Conservation (phyloP, 2,797 vertebrate species). For the Channa striata region DNA sequence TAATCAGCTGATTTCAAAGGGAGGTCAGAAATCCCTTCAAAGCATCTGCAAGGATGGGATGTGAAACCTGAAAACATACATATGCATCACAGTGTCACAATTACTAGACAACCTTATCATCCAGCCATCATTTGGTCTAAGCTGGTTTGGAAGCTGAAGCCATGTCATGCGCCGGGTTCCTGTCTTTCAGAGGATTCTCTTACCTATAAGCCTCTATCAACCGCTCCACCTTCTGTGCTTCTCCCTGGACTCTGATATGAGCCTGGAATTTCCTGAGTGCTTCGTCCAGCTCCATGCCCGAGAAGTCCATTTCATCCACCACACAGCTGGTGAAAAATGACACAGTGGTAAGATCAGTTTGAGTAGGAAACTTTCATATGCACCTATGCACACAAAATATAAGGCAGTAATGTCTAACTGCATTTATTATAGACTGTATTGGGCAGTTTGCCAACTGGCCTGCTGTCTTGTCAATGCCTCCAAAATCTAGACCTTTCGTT, state of each 20-base stretch:
- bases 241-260: conserved; percentile 96
- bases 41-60: too few species aligned
- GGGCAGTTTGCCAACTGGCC: too few species aligned
- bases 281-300: conserved; percentile 95
- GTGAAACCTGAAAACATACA: neutral
- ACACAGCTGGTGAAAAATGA: conserved; percentile 88
- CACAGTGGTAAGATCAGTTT: neutral
- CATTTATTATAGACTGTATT: too few species aligned
- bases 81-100: too few species aligned
- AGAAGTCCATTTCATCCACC: conserved; percentile 99
- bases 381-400: too few species aligned
- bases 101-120: too few species aligned
- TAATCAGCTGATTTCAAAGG: too few species aligned
- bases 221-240: conserved; percentile 97
- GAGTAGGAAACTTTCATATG: too few species aligned
- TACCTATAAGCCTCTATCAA: conserved; percentile 98
- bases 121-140: neutral
- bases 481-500: too few species aligned
- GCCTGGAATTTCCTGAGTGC: conserved; percentile 98
- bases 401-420: too few species aligned
- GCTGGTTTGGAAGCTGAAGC: conserved; percentile 7
- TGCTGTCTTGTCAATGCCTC: too few species aligned
- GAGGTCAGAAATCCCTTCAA: too few species aligned
- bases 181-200: conserved; percentile 11
- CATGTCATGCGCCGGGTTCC: neutral